phyloP scores from a whole-genome alignment of 2,888 invertebrate species.

The Protodeltote pygarga region DNA sequence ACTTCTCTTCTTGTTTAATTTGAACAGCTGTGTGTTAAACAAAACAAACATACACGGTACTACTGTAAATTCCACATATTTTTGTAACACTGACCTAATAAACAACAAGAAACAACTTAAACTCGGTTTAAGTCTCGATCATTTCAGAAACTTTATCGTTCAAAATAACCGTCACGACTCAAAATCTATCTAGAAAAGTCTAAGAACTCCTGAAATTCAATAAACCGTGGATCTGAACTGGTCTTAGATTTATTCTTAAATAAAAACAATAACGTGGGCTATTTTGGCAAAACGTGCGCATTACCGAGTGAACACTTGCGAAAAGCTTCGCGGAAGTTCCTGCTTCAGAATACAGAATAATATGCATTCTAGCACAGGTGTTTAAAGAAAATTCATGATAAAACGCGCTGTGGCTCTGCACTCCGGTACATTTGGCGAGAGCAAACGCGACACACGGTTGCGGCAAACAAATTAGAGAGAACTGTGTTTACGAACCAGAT shows the following conservation, averaged over 20 bases:
- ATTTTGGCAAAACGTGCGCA: conserved; percentile 29
- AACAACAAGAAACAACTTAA: not conserved
- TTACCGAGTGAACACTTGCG: conserved; percentile 12
- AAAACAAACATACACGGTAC: conserved; percentile 8
- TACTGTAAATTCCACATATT: not conserved
- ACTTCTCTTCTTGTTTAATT: conserved; percentile 41
- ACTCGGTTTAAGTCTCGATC: conserved; percentile 15
- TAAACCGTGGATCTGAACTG: conserved; percentile 16
- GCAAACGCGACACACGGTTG: conserved; percentile 43
- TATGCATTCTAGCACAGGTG: conserved; percentile 29
- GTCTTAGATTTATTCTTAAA: conserved; percentile 23
- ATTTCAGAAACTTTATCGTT: conserved; percentile 28
- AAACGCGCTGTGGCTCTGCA: conserved; percentile 17
- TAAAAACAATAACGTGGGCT: conserved; percentile 39
- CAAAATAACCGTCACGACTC: conserved; percentile 20
- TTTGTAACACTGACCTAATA: too few species aligned
- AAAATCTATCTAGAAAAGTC: conserved; percentile 18
- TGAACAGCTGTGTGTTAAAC: conserved; percentile 20
- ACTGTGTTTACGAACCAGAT: conserved; percentile 40
- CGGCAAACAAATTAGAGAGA: conserved; percentile 57
- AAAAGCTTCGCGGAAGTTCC: conserved; percentile 6
- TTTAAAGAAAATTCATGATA: conserved; percentile 43
- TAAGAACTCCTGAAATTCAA: conserved; percentile 25
- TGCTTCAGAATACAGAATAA: conserved; percentile 17
- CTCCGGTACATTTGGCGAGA: conserved; percentile 32